phyloP scores from a whole-genome alignment of 2,888 invertebrate genomes.

The Cerceris ruficornis region DNA sequence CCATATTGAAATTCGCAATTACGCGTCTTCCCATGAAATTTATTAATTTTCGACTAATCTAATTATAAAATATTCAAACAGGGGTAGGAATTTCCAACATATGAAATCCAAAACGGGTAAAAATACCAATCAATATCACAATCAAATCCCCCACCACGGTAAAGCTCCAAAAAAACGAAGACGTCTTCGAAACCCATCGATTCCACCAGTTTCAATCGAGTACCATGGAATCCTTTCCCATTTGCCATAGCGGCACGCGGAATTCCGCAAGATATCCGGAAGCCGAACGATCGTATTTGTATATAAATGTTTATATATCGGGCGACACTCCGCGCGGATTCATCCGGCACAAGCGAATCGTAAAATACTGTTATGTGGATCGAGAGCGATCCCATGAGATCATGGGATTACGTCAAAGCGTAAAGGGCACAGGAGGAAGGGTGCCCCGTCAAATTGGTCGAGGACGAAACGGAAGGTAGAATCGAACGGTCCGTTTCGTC shows the following conservation, averaged over 20 bases:
- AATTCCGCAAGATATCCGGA: constrained; percentile 10
- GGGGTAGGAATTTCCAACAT: too few relatives aligned
- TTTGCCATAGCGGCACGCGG: neutral
- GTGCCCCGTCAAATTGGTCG: constrained; percentile 52
- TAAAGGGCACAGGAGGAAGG: constrained; percentile 3
- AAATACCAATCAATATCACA: too few relatives aligned
- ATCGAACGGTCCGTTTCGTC: constrained; percentile 15
- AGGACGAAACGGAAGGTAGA: constrained; percentile 18
- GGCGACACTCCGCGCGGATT: neutral
- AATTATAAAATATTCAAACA: too few relatives aligned
- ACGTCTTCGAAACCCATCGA: neutral
- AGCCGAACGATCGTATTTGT: constrained; percentile 17
- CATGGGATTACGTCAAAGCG: constrained; percentile 49
- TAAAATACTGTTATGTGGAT: constrained; percentile 49
- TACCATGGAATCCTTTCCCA: neutral
- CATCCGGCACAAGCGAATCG: constrained; percentile 34
- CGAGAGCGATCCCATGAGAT: constrained; percentile 48
- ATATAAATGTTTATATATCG: constrained; percentile 25
- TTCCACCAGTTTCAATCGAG: constrained; percentile 1
- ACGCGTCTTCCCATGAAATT: too few relatives aligned
- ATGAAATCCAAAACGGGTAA: too few relatives aligned
- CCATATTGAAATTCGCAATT: too few relatives aligned
- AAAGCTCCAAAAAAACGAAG: neutral
- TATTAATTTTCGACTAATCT: too few relatives aligned
- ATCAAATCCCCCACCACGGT: too few relatives aligned